These are phyloP conservation scores for Columba livia DNA, from an alignment of 2,113 vertebrate species.

Conservation along the genomic window DNA sequence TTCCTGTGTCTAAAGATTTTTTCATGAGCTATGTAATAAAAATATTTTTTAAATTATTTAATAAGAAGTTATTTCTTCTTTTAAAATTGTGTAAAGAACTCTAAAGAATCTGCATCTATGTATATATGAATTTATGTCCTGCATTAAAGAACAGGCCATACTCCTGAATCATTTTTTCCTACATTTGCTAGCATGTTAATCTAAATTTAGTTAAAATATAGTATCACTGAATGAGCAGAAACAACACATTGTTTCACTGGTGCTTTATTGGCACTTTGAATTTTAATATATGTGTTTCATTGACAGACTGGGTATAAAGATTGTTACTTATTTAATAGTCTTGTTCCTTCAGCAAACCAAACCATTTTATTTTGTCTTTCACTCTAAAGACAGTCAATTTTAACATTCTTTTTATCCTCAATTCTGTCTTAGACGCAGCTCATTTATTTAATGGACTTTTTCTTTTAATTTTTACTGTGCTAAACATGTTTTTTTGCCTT, in stretches of 20 bases:
- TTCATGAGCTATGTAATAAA: slow-evolving; percentile 22
- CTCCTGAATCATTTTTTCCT: background rate
- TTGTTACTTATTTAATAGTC: slow-evolving; percentile 2
- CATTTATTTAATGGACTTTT: background rate
- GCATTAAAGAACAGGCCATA: background rate
- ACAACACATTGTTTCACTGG: background rate
- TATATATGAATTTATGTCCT: slow-evolving; percentile 17
- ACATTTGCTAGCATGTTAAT: background rate
- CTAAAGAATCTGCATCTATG: background rate
- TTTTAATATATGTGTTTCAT: background rate
- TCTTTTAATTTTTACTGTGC: background rate
- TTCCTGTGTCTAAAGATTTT: slow-evolving; percentile 8
- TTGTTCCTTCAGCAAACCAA: background rate
- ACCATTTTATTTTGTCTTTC: background rate
- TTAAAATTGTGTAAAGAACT: slow-evolving; percentile 7
- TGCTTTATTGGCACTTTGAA: background rate
- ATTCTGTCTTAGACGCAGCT: background rate
- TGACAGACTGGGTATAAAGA: background rate
- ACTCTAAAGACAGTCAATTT: background rate
- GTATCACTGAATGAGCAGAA: background rate
- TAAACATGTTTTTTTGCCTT: background rate
- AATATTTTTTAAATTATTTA: background rate
- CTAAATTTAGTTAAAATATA: slow-evolving; percentile 66
- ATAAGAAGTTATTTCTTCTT: slow-evolving; percentile 9
- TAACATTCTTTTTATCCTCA: background rate